Evolutionary conservation across 2,113 vertebrate genomes (phyloP), one percentile per base, ranked within the genome.

Genomic region (Engraulis encrasicolus): DNA sequence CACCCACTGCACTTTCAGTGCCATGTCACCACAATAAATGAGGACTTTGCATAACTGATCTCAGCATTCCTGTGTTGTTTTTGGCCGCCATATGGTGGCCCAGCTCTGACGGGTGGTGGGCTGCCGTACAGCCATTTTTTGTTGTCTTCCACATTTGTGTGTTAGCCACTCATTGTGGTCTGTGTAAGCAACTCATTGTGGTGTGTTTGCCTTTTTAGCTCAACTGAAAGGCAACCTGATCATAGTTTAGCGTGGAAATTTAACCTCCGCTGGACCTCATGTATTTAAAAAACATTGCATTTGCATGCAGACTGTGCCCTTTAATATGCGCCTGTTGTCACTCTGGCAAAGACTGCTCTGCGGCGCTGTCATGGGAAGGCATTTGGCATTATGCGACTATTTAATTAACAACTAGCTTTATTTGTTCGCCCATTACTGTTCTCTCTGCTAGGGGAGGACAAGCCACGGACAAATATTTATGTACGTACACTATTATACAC

Each of bases 41-140:
- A 74, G 66, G 66, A 74, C 66, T 74, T 74, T 34, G 66, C 66
- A 74, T 74, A 74, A 74, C 66, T 74, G 66, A 74, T 74, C 66
- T 74, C 66, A 74, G 66, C 66, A 74, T 34, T 74, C 66, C 17
- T 74, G 27, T 74, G 66, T 74, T 5, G 27, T 34, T 74, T 71
- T 34, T 34, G 66, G 12, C 66, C 27, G 23, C 66, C 66, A 74
- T 74, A 74, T 74, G 66, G 66, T 74, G 27, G 11, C 14, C 14
- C 31, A 14, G 27, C 66, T 74, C 66, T 74, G 14, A 3, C 18
- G 66, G 66, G 40, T 45, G 40, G 66, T 74, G 66, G 27, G 66
- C 66, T 31, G 23, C 58, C 14, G 66, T n/a, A n/a, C n/a, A 31
- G 40, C 40, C 40, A 5, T 14, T 74, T 27, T 74, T 74, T 18